Evolutionary conservation across 2,888 invertebrate genomes (phyloP).

Genomic region (Nudaria mundana): DNA sequence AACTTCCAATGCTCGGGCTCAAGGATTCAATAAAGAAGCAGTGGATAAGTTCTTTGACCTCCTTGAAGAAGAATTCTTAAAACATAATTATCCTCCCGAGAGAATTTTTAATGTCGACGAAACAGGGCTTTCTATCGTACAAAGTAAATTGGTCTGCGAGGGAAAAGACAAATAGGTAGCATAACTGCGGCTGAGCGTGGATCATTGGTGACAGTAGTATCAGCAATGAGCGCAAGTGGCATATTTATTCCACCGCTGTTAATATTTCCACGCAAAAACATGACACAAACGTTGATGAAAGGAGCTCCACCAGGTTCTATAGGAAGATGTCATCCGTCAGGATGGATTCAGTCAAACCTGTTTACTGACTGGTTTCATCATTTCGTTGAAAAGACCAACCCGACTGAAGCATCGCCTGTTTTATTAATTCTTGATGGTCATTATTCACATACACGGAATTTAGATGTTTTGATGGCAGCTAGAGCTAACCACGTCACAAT

Average conservation of each 20-base stretch:
- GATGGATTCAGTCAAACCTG: background rate
- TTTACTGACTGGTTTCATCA: constrained; percentile 1
- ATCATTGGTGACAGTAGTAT: too few relatives aligned
- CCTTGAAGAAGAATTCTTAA: background rate
- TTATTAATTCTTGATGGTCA: background rate
- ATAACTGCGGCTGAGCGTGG: background rate
- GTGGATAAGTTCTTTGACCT: background rate
- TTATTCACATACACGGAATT: background rate
- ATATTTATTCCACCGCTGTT: background rate
- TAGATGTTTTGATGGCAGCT: background rate
- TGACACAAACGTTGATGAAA: background rate
- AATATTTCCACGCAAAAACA: background rate
- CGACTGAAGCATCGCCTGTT: background rate
- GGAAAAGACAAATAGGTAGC: background rate
- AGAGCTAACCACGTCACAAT: background rate
- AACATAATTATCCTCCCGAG: background rate
- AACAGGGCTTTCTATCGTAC: background rate
- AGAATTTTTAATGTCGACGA: background rate
- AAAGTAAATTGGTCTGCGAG: background rate
- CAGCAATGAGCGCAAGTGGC: background rate
- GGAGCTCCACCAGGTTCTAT: background rate
- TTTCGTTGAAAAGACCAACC: background rate
- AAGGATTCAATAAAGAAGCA: background rate
- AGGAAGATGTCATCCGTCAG: background rate
- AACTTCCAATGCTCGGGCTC: background rate